phyloP scores from a whole-genome alignment of 2,888 invertebrate genomes.

The Antitype chi region DNA sequence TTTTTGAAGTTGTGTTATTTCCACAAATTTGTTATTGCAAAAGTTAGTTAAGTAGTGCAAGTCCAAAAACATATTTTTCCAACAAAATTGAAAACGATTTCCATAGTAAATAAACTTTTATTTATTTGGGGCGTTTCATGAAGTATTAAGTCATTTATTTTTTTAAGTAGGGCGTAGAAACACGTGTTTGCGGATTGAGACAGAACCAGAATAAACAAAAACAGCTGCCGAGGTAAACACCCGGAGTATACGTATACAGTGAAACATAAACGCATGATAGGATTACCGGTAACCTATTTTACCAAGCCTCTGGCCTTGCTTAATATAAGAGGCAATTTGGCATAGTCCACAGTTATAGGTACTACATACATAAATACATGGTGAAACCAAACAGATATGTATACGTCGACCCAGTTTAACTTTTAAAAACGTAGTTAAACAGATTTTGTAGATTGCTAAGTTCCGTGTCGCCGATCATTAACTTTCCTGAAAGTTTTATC shows the following conservation, averaged over 20 bases:
- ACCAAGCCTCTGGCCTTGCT: constrained; percentile 41
- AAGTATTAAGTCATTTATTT: constrained; percentile 34
- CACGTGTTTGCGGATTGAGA: constrained; percentile 13
- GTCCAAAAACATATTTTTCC: constrained; percentile 12
- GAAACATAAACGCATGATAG: constrained; percentile 39
- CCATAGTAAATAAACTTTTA: constrained; percentile 5
- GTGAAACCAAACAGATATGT: constrained; percentile 16
- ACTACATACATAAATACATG: constrained; percentile 21
- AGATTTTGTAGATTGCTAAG: constrained; percentile 72
- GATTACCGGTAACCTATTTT: constrained; percentile 50
- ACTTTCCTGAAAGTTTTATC: constrained; percentile 78
- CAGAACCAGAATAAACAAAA: constrained; percentile 28
- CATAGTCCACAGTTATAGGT: constrained; percentile 38
- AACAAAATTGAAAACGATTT: constrained; percentile 17
- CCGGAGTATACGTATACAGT: background rate
- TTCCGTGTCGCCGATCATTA: constrained; percentile 80
- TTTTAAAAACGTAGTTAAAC: constrained; percentile 67
- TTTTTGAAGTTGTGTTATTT: constrained; percentile 34
- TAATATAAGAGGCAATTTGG: constrained; percentile 53
- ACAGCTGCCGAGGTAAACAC: constrained; percentile 31
- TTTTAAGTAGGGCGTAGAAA: constrained; percentile 27
- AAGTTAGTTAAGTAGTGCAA: constrained; percentile 28
- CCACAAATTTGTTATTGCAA: constrained; percentile 38
- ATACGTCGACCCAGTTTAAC: constrained; percentile 63
- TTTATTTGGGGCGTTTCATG: constrained; percentile 43